These are phyloP conservation scores for Carpatolechia fugitivella DNA, from an alignment of 2,888 invertebrate species.

Conservation along the genomic window DNA sequence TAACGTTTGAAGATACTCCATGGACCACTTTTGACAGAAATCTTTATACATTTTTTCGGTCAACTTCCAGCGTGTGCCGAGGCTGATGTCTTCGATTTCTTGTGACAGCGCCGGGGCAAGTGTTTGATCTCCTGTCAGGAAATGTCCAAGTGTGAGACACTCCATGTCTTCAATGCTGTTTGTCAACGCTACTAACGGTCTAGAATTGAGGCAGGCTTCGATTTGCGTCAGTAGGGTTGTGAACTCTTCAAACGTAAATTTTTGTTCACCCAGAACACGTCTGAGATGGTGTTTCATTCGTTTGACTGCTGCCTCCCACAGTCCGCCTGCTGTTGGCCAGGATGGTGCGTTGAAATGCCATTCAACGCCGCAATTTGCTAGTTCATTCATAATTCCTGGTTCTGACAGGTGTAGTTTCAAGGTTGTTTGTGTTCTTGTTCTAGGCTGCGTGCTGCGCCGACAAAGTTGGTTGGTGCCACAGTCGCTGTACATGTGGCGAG, in stretches of 20 bases:
- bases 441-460: too few relatives aligned
- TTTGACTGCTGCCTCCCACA: constrained; percentile 18
- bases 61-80: constrained; percentile 4
- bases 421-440: too few relatives aligned
- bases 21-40: constrained; percentile 7
- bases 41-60: constrained; percentile 3
- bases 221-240: constrained; percentile 17
- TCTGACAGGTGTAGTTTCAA: too few relatives aligned
- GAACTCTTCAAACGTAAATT: constrained; percentile 16
- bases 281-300: constrained; percentile 14
- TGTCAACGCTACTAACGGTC: constrained; percentile 10
- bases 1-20: constrained; percentile 1
- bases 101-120: not conserved
- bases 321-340: constrained; percentile 15
- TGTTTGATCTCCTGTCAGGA: constrained; percentile 6
- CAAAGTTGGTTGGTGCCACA: too few relatives aligned
- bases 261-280: constrained; percentile 16
- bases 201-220: constrained; percentile 17
- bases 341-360: constrained; percentile 9
- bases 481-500: too few relatives aligned
- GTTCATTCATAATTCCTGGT: too few relatives aligned
- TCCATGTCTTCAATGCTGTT: constrained; percentile 12
- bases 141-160: constrained; percentile 17
- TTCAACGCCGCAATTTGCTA: too few relatives aligned
- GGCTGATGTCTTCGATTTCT: not conserved